phyloP scores from a whole-genome alignment of 1,140 invertebrate species.

The Ips nitidus region DNA sequence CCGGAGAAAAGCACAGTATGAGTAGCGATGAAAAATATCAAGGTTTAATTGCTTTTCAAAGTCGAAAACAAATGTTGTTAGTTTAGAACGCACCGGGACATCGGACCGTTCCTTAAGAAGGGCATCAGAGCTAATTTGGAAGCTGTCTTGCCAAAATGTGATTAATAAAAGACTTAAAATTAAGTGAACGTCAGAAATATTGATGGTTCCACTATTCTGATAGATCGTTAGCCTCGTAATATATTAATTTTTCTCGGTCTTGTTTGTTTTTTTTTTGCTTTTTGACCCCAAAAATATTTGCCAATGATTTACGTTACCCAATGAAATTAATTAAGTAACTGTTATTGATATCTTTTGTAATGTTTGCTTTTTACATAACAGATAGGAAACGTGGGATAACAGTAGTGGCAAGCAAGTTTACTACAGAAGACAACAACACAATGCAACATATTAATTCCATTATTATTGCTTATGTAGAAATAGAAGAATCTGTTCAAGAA shows the following conservation, averaged over 20 bases:
- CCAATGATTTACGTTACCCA: no score
- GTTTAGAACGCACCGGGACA: constrained; percentile 45
- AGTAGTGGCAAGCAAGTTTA: no score
- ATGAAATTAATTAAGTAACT: no score
- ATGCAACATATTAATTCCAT: no score
- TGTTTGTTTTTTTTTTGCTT: constrained; percentile 9
- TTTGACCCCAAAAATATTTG: no score
- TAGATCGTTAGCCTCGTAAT: constrained; percentile 27
- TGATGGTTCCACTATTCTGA: constrained; percentile 16
- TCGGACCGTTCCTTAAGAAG: constrained; percentile 36
- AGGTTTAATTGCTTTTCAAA: constrained; percentile 27
- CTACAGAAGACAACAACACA: no score
- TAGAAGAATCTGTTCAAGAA: no score
- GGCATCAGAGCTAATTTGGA: constrained; percentile 46
- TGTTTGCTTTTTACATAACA: no score
- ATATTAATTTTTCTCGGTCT: constrained; percentile 26
- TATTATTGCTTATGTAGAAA: no score
- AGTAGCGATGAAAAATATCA: constrained; percentile 42
- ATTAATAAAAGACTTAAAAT: constrained; percentile 46
- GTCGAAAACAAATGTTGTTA: constrained; percentile 45
- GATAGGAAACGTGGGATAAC: no score
- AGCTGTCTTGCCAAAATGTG: constrained; percentile 43
- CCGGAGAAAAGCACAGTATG: constrained; percentile 44
- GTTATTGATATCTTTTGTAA: no score
- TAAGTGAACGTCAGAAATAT: constrained; percentile 30